Evolutionary conservation across 2,888 invertebrate genomes (phyloP).

Genomic region (Lasioglossum vierecki): DNA sequence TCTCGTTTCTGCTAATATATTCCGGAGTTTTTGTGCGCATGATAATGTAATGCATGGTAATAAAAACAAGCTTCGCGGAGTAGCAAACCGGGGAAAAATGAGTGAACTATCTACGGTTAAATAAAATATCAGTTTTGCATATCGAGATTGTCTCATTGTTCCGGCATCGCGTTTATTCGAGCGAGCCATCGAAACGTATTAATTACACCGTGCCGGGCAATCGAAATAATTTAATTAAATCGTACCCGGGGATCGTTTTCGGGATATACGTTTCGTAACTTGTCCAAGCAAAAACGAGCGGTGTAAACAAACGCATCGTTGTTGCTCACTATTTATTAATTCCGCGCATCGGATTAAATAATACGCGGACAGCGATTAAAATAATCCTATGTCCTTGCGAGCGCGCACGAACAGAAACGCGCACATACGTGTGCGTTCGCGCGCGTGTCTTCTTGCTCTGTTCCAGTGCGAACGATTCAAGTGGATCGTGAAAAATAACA

Average conservation of each 20-base stretch:
- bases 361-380: slow-evolving; percentile 51
- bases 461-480: slow-evolving; percentile 26
- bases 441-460: background rate
- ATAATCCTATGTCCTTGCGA: slow-evolving; percentile 47
- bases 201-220: background rate
- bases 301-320: slow-evolving; percentile 13
- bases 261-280: slow-evolving; percentile 27
- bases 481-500: slow-evolving; percentile 48
- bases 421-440: background rate
- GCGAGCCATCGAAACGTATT: background rate
- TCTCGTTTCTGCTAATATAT: background rate
- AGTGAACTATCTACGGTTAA: background rate
- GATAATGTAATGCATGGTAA: background rate
- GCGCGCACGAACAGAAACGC: slow-evolving; percentile 13
- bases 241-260: background rate
- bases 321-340: slow-evolving; percentile 37
- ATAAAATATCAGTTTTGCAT: background rate
- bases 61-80: background rate
- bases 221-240: slow-evolving; percentile 34
- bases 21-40: background rate
- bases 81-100: background rate
- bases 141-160: background rate
- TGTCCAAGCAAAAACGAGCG: slow-evolving; percentile 7
- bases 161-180: background rate
- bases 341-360: slow-evolving; percentile 48